Percentiles rank a stretch among this genome's conserved stretches.
Conservation (phyloP, 30 jellyfish, hydroid and myxozoan genomes). For the Rhopilema esculentum region DNA sequence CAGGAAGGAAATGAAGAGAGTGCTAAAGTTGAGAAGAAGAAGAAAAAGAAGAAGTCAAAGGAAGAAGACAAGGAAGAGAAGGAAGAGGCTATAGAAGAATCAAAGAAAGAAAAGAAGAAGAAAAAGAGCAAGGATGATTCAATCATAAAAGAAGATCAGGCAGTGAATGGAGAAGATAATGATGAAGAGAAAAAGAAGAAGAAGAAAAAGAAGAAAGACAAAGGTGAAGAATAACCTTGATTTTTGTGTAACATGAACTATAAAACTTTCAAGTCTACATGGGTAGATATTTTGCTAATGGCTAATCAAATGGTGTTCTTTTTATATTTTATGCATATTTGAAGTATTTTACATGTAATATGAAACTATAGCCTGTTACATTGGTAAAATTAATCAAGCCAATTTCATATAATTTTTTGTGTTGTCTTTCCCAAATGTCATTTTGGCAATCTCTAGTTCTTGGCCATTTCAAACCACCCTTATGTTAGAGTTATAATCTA, state of each 20-base stretch:
- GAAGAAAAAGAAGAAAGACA: constrained; percentile 6
- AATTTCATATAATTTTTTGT: too few species aligned
- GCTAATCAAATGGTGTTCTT: background rate
- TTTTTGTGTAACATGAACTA: background rate
- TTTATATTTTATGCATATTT: background rate
- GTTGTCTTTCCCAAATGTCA: too few species aligned
- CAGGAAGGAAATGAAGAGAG: constrained; percentile 52
- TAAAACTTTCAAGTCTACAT: background rate
- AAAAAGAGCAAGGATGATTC: constrained; percentile 4
- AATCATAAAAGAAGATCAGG: background rate
- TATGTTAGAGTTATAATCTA: too few species aligned
- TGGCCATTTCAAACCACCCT: too few species aligned
- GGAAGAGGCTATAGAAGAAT: background rate
- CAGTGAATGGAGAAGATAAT: background rate
- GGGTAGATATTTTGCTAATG: background rate
- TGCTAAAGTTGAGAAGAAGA: constrained; percentile 8
- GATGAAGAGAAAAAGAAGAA: background rate
- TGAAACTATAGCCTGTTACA: background rate
- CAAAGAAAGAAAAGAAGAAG: constrained; percentile 32
- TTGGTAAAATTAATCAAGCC: background rate
- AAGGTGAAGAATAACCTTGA: background rate
- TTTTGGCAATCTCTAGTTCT: too few species aligned
- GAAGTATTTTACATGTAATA: background rate
- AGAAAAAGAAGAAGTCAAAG: constrained; percentile 35
- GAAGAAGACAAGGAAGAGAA: constrained; percentile 29